Evolutionary conservation across 2,113 vertebrate species (phyloP), one percentile per base, ranked within the genome.

Genomic region (Speoplatyrhinus poulsoni): DNA sequence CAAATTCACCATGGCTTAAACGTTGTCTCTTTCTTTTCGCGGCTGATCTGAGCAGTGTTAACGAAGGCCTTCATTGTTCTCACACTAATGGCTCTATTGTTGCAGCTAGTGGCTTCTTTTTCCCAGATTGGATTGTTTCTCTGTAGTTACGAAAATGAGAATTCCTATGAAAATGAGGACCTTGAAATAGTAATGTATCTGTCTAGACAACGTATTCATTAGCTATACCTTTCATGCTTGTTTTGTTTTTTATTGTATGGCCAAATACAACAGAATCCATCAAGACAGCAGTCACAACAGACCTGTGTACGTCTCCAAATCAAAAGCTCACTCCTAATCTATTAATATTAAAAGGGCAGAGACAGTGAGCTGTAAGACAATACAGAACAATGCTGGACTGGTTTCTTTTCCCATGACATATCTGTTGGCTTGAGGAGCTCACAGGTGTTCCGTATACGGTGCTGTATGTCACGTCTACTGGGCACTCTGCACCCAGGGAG

Each of bases 61-160:
- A 33, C 12, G 17, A 54, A 6, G 46, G 46, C 55, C 26, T 58
- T 82, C 76, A 60, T 72, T 85, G 80, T 83, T 41, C 46, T 11
- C 60, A 6, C 49, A 0, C 12, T 17, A 0, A 12, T 19, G 59
- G 56, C 65, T 82, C 67, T 79, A 82, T 89, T 89, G 81, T 77
- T 71, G 60, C 2, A 15, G 26, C 26, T 26, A 26, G 41, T 41
- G 9, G 60, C 70, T 55, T 68, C 26, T 67, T 85, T 86, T 76
- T 89, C 73, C 82, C 48, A 52, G 12, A 1, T 13, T 74, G 69
- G 82, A 83, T 70, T 52, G 72, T 52, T 66, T 58, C 41, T 33
- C 71, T 79, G 36, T 55, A 26, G 26, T 26, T 26, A 26, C 26
- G 69, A 61, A 81, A 70, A 60, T 65, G 70, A 77, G 66, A 69